Conservation (phyloP, 2,888 invertebrate genomes). For the Branchipolynoe longqiensis region DNA sequence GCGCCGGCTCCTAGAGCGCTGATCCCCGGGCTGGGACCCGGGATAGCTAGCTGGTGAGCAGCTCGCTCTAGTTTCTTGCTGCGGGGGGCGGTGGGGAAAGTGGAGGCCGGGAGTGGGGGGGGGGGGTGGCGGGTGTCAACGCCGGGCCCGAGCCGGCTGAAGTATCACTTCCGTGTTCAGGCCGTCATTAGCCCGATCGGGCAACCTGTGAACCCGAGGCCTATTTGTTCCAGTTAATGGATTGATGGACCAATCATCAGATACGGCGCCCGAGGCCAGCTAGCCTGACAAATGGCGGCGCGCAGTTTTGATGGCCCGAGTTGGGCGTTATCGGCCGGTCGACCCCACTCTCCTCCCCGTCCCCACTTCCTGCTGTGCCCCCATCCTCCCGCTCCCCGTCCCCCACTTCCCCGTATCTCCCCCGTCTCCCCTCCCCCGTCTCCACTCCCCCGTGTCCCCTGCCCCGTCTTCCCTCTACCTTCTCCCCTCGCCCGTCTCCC, state of each 20-base stretch:
- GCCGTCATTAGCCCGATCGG: too few relatives aligned
- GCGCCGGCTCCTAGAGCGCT: too few relatives aligned
- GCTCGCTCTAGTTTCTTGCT: too few relatives aligned
- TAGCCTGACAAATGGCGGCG: slow-evolving; percentile 12
- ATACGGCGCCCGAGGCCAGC: not conserved
- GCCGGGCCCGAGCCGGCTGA: too few relatives aligned
- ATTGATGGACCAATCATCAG: slow-evolving; percentile 41
- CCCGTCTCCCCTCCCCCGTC: not conserved
- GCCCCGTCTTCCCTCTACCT: not conserved
- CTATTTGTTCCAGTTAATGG: slow-evolving; percentile 34
- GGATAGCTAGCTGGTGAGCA: too few relatives aligned
- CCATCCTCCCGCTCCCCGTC: not conserved
- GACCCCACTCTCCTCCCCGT: not conserved
- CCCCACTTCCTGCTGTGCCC: too few relatives aligned
- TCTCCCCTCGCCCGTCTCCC: not conserved
- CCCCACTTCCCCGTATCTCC: not conserved
- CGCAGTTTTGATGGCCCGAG: not conserved
- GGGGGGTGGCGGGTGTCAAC: too few relatives aligned
- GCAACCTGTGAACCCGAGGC: not conserved
- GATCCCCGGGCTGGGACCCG: too few relatives aligned
- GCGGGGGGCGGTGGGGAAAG: too few relatives aligned
- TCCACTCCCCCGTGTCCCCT: not conserved
- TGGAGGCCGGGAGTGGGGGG: too few relatives aligned
- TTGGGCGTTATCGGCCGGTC: not conserved
- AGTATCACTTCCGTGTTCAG: too few relatives aligned